Evolutionary conservation across 2,797 vertebrate species (phyloP), one percentile per base, ranked within the genome.

Genomic region (Todus mexicanus): DNA sequence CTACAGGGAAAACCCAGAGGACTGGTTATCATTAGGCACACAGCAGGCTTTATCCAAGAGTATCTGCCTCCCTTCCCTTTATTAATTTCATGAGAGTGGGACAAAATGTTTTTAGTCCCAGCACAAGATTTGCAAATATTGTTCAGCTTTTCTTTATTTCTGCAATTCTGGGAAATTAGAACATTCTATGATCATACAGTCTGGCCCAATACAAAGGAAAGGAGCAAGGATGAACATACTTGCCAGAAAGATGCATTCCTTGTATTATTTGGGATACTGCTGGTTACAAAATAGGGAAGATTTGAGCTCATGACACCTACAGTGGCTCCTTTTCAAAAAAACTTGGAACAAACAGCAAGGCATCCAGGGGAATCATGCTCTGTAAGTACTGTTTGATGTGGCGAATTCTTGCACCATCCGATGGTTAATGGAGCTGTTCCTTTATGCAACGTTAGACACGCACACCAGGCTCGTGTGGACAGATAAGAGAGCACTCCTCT

Each of bases 361-460:
- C 50, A 57, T 60, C 74, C 29, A 82, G 90, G 94, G 85, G 89
- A 94, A 77, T 83, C 57, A 27, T 83, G 72, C 69, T 82, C 31
- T 20, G 50, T 79, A 75, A 92, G 57, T 80, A 63, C 72, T 75
- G 94, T 95, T 94, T 96, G 93, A 94, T 96, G 96, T 96, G 95
- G 95, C 54, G 77, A 89, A 75, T 78, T 96, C 90, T 96, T 96
- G 87, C 94, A 93, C 95, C 95, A 96, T 70, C 42, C 65, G 29
- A 66, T 92, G 89, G 95, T 78, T 87, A 92, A 69, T 60, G 72
- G 93, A 89, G 71, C 75, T 6, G 4, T 94, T 94, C 70, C 60
- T 96, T 85, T 89, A 80, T 92, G 90, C 83, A 93, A 74, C 63
- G n/a, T 21, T 91, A 82, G 70, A 51, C 71, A 95, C 85, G 87